Evolutionary conservation across 2,888 invertebrate species (phyloP), one percentile per base, ranked within the genome.

Genomic region (Hirtodrosophila trivittata): DNA sequence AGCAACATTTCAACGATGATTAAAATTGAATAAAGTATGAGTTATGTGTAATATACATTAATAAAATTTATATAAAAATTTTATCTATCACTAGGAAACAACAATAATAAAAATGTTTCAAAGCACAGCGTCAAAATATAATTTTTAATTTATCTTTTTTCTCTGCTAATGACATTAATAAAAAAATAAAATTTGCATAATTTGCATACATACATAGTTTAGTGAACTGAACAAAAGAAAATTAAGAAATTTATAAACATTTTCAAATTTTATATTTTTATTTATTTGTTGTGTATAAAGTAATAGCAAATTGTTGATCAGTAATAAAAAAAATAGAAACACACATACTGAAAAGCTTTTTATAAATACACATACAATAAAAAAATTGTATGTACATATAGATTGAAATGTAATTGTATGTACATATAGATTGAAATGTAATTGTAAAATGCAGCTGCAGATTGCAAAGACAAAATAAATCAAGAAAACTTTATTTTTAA

Each of bases 311-410:
- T 75, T 77, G 78, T 77, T 75, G 66, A 66, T 52, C 42, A 75
- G 39, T 56, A 58, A 42, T 13, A 8, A 39, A 14, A 41, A 50
- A 55, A 21, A 77, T 37, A 60, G 37, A 63, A 42, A 47, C 25
- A 69, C 18, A 71, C 62, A 72, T 55, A 84, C 66, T 82, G 78
- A 85, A 77, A 77, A 85, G 83, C 77, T 82, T 85, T 85, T 85
- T 85, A 77, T 84, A 81, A 65, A 80, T 55, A 68, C 64, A 63
- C 41, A 67, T 63, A 52, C 47, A 67, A 64, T 66, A 62, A 26
- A 51, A 14, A 26, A 21, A 3, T 21, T 2, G 18, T 21, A 21
- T 21, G 18, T 45, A 57, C 33, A 47, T 51, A 66, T 72, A 66
- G 56, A 69, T 73, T 60, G 45, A 75, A 54, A 39, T 16, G 51